These are phyloP conservation scores for Teleiodes luculella DNA, from an alignment of 2,888 invertebrate species.

Conservation along the genomic window DNA sequence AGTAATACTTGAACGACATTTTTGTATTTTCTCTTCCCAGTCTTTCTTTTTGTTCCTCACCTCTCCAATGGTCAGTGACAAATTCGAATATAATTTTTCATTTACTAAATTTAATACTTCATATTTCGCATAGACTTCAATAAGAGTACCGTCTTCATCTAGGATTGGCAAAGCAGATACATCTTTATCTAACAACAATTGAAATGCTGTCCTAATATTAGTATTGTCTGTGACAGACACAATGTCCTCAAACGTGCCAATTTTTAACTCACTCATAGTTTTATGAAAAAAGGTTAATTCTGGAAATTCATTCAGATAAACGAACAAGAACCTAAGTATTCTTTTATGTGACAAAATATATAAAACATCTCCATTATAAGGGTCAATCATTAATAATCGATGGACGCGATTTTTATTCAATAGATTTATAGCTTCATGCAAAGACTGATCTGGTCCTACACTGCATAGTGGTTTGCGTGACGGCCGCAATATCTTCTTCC, in stretches of 20 bases:
- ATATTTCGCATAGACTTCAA: slow-evolving; percentile 73
- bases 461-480: slow-evolving; percentile 63
- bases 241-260: slow-evolving; percentile 67
- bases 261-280: slow-evolving; percentile 64
- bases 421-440: slow-evolving; percentile 71
- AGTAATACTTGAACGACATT: slow-evolving; percentile 91
- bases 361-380: slow-evolving; percentile 61
- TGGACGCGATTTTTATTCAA: slow-evolving; percentile 66
- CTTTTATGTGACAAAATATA: slow-evolving; percentile 72
- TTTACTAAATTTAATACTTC: slow-evolving; percentile 88
- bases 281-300: slow-evolving; percentile 72
- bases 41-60: slow-evolving; percentile 93
- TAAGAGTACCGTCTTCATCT: slow-evolving; percentile 60
- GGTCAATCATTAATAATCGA: slow-evolving; percentile 66
- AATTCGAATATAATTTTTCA: slow-evolving; percentile 94
- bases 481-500: slow-evolving; percentile 65
- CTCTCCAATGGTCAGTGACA: slow-evolving; percentile 90
- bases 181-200: slow-evolving; percentile 65
- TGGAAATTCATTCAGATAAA: slow-evolving; percentile 72
- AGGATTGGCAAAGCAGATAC: slow-evolving; percentile 69
- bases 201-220: slow-evolving; percentile 65
- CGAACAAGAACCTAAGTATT: slow-evolving; percentile 69
- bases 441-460: slow-evolving; percentile 64
- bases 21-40: slow-evolving; percentile 95
- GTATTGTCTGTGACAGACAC: slow-evolving; percentile 62